phyloP scores from a whole-genome alignment of 2,113 vertebrate genomes.

The Vulpes ferrilata region DNA sequence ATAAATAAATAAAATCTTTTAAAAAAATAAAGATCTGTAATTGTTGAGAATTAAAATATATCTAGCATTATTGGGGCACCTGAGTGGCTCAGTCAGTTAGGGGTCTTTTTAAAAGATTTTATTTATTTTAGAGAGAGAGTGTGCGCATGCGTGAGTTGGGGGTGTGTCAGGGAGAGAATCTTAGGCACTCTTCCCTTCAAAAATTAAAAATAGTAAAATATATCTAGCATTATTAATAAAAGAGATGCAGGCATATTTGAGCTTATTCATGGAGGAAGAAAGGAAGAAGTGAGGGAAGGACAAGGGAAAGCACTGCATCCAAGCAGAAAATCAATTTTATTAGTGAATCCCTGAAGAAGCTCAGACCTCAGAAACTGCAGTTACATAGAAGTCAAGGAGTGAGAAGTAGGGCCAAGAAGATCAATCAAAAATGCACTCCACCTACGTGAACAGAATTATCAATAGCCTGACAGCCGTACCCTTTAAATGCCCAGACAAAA shows the following conservation, averaged over 20 bases:
- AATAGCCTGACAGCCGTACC: background rate
- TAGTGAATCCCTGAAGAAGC: background rate
- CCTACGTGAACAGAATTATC: background rate
- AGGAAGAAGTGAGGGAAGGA: background rate
- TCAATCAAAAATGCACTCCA: background rate
- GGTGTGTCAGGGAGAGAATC: no score
- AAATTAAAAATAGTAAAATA: background rate
- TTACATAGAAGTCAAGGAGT: background rate
- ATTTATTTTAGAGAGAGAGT: no score
- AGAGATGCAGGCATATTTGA: background rate
- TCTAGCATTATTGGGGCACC: background rate
- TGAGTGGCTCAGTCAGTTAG: background rate
- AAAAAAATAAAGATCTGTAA: background rate
- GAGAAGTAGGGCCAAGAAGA: background rate
- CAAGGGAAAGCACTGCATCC: no score
- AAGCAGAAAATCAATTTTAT: background rate
- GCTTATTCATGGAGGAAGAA: background rate
- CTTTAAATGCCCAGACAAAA: background rate
- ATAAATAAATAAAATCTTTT: no score
- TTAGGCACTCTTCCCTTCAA: background rate
- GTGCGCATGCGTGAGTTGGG: no score
- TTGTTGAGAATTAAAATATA: background rate
- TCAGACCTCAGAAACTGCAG: background rate
- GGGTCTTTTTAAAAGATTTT: background rate
- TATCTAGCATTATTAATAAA: background rate